Percentiles rank a stretch among this genome's conserved stretches.
Evolutionary conservation across 2,113 vertebrate species (phyloP).

Genomic region (Mustela nigripes): DNA sequence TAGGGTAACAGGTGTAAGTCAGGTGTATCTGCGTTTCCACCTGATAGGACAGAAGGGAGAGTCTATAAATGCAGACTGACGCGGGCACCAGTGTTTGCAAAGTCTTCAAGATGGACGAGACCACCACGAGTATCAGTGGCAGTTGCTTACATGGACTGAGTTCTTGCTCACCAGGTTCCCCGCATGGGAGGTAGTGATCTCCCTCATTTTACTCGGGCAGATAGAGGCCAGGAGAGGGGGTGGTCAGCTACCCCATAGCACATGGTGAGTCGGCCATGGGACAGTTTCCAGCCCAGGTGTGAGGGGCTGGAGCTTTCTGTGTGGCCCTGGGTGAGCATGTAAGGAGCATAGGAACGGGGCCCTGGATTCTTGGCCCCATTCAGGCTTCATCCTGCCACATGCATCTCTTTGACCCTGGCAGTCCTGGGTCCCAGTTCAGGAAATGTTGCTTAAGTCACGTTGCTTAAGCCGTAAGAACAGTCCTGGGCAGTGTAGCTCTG

Average conservation of each 20-base stretch:
- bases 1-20: background rate
- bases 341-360: background rate
- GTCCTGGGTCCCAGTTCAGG: background rate
- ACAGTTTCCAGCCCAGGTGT: background rate
- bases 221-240: background rate
- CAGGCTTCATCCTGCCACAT: no score
- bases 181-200: background rate
- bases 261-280: background rate
- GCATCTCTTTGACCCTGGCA: rapidly evolving
- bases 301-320: background rate
- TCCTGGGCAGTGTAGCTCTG: background rate
- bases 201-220: background rate
- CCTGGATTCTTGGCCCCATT: background rate
- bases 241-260: background rate
- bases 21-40: background rate
- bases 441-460: background rate
- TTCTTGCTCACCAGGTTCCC: background rate
- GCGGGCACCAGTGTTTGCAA: rapidly evolving
- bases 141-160: background rate
- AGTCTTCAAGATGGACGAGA: rapidly evolving
- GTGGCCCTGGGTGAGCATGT: background rate
- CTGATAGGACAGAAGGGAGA: background rate
- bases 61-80: no score
- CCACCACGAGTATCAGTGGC: rapidly evolving
- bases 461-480: background rate